Evolutionary conservation across 2,113 vertebrate genomes (phyloP).

Genomic region (Clarias gariepinus): DNA sequence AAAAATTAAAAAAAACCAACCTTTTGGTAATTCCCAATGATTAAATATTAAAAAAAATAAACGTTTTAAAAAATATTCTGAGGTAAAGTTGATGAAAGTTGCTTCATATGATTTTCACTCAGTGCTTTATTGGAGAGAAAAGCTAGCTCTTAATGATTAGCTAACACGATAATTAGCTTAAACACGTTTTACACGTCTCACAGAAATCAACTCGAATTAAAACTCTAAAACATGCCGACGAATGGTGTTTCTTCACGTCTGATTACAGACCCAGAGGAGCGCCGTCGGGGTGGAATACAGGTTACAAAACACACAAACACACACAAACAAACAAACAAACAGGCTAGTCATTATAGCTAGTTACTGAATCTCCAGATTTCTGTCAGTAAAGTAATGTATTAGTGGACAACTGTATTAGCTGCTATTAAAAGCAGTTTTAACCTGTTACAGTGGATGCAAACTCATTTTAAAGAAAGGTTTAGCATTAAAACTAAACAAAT

Average conservation of each 20-base stretch:
- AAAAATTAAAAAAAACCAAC: background rate
- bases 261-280: conserved; percentile 32
- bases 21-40: no score
- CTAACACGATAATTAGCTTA: no score
- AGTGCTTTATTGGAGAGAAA: background rate
- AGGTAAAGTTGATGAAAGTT: background rate
- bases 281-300: conserved; percentile 41
- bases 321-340: background rate
- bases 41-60: background rate
- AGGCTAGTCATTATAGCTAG: background rate
- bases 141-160: background rate
- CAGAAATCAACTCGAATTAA: background rate
- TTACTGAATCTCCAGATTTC: background rate
- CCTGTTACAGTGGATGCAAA: background rate
- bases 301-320: conserved; percentile 15
- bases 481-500: background rate
- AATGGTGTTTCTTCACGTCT: conserved; percentile 37
- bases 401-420: background rate
- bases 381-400: background rate
- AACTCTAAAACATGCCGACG: conserved; percentile 19
- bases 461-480: background rate
- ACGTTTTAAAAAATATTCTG: background rate
- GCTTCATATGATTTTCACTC: no score
- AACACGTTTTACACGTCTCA: background rate
- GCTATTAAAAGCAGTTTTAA: background rate